These are phyloP conservation scores for Cataglyphis rosenhaueri DNA, from an alignment of 2,888 invertebrate species.

Conservation along the genomic window DNA sequence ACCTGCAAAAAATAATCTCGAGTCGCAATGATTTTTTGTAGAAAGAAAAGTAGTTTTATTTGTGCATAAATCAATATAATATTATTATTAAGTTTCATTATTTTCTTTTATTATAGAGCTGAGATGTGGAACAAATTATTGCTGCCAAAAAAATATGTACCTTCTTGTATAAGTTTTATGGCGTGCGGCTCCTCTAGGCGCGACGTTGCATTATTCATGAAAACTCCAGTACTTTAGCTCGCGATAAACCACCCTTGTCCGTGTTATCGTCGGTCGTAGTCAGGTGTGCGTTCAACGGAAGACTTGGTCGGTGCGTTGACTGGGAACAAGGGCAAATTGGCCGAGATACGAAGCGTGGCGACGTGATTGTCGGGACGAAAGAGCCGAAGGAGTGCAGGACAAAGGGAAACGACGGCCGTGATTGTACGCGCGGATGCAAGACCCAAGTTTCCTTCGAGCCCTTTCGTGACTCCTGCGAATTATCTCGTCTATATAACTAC, in stretches of 20 bases:
- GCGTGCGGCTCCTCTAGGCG: conserved; percentile 54
- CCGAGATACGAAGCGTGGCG: conserved; percentile 38
- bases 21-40: conserved; percentile 10
- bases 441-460: conserved; percentile 33
- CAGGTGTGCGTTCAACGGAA: conserved; percentile 66
- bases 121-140: neutral
- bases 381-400: conserved; percentile 35
- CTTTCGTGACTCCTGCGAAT: conserved; percentile 62
- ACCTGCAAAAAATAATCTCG: conserved; percentile 59
- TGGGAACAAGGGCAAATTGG: conserved; percentile 58
- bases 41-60: neutral
- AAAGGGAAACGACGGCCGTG: conserved; percentile 29
- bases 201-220: conserved; percentile 79
- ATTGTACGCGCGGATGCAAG: conserved; percentile 55
- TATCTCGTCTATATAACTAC: conserved; percentile 28
- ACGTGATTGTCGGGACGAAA: conserved; percentile 48
- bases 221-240: conserved; percentile 67
- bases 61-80: neutral
- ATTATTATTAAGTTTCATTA: neutral
- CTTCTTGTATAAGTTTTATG: conserved; percentile 58
- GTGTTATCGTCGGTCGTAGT: conserved; percentile 76
- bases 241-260: conserved; percentile 78
- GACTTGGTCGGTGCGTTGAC: conserved; percentile 54
- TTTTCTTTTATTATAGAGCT: neutral
- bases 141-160: neutral